Evolutionary conservation across 2,888 invertebrate genomes (phyloP), one percentile per base, ranked within the genome.

Genomic region (Sericinus montela): DNA sequence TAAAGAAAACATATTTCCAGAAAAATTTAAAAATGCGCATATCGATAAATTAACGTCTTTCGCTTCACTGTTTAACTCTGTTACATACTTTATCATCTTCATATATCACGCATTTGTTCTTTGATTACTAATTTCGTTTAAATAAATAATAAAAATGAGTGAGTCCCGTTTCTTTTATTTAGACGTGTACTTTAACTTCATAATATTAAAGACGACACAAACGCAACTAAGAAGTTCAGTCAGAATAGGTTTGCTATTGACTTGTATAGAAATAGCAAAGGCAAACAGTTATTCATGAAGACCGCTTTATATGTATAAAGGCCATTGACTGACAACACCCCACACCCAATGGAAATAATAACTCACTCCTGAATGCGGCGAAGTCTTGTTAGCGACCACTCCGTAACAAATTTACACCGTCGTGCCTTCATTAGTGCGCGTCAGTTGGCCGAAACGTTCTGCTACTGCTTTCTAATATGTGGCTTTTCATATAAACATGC

Each of bases 361-460:
- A 48, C 48, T 48, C 48, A 25, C 35, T 36, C 6, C 25, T 48
- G 48, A 48, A 48, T 48, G 34, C 30, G 30, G 11, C 30, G 16
- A 45, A 43, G 34, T 34, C 48, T 48, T 48, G 48, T 44, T 48
- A 48, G 48, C 15, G 38, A 38, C 39, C 43, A 38, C 16, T 19
- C 10, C 15, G 48, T 49, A 38, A 42, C 36, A 42, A 49, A 44
- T 44, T 30, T 40, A 39, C 48, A 49, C 34, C 29, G 35, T 25
- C 39, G 11, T 49, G 49, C 40, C 40, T 49, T 50, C 45, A 45
- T 50, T 50, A 50, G 45, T 45, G 45, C 35, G 36, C 40, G 45
- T 40, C 45, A 41, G 39, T 30, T 30, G 45, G 35, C 45, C 36
- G 45, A 50, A 50, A 45, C 45, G 50, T 45, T 36, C 45, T 25